phyloP scores from a whole-genome alignment of 2,113 vertebrate genomes.

The Lamprologus callipterus region DNA sequence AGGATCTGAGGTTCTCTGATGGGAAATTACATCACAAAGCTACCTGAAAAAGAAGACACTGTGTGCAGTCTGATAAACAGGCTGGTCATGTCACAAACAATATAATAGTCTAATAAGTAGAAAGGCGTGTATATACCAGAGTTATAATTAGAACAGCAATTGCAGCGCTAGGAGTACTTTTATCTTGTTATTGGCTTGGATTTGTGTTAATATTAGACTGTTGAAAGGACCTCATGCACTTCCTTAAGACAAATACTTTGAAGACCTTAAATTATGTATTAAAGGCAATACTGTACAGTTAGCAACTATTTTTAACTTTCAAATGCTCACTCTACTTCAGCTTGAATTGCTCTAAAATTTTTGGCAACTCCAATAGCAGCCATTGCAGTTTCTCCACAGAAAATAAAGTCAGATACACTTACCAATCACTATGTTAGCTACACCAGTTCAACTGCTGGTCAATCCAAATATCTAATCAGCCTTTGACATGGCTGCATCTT shows the following conservation, averaged over 20 bases:
- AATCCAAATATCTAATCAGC: neutral
- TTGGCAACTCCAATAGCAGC: neutral
- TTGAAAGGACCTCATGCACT: neutral
- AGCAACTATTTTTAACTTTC: neutral
- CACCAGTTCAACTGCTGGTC: neutral
- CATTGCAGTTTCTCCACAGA: neutral
- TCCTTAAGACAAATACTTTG: neutral
- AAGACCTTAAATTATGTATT: neutral
- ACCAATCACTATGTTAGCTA: neutral
- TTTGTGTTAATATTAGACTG: neutral
- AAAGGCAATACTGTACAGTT: neutral
- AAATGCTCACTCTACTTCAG: neutral
- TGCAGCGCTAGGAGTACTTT: neutral
- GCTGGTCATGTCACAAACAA: neutral
- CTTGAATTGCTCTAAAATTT: neutral
- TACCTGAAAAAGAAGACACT: neutral
- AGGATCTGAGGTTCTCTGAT: neutral
- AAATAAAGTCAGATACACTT: neutral
- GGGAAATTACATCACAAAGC: neutral
- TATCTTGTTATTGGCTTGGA: neutral
- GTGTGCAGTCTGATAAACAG: neutral
- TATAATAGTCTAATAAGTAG: neutral
- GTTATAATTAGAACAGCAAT: neutral
- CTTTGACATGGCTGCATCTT: neutral
- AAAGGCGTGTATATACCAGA: neutral